Base-by-base conservation (phyloP, 2,113 vertebrate species). In the Leptobrachium ailaonicum region DNA sequence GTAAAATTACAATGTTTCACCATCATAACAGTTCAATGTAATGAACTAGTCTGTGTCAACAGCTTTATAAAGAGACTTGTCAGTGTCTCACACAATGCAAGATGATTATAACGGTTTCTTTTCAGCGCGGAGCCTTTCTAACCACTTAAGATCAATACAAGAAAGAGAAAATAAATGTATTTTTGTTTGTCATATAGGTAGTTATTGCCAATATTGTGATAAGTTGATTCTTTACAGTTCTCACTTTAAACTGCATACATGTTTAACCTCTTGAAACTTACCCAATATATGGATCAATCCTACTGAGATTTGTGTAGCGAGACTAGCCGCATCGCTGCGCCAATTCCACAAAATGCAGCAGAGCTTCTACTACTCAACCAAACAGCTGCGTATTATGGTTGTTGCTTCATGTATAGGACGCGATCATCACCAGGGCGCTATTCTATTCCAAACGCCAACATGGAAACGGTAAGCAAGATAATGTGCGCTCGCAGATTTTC, bases 11-110 rank as follows among this genome's bases (percentile, higher is more conserved):
- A 63, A 47, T 53, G 58, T 64, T 79, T 72, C 76, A 64, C 20
- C 44, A 64, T 73, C 77, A 66, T 43, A 79, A 79, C 45, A 53
- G 14, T 41, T 43, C 44, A 79, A 56, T 66, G 20, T 79, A 79
- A 79, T 79, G 69, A 79, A 79, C 77, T 79, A 66, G 60, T 40
- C 45, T 12, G 41, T 79, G 69, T 79, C 77, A 73, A 42, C 60
- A 54, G 66, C 60, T 66, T 9, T 73, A 53, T 56, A 66, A 40
- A 54, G 60, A 53, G 41, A 64, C 6, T 41, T 66, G 45, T 73
- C 54, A 66, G 69, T 11, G 10, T 54, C 32, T 56, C 12, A 53
- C 62, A 66, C 10, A 73, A 72, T 43, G 64, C 56, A 78, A 64
- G 69, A 68, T 47, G 14, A 66, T 72, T 64, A 66, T 20, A 72